Base-by-base conservation (phyloP, 2,888 invertebrate genomes). In the Boloria selene region DNA sequence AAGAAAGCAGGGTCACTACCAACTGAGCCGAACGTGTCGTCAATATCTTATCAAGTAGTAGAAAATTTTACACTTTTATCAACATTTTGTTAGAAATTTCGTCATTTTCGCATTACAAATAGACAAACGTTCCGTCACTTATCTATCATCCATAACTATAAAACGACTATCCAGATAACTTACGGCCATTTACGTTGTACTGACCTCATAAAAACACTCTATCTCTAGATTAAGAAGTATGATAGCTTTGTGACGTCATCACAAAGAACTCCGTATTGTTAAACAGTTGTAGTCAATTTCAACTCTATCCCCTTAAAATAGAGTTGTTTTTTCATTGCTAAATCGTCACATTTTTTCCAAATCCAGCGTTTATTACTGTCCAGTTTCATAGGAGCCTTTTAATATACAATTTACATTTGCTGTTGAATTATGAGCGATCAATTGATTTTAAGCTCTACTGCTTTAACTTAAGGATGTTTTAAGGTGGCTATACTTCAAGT, bases 211-310 rank as follows among this genome's bases (percentile, higher is more conserved):
- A 81, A 80, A 80, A 75, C 72, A 74, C 71, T 55, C 67, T 68
- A 79, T 78, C 77, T 68, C 68, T 59, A 75, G 81, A 81, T 80
- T 81, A 78, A 80, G 80, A 79, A 70, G 76, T 77, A 77, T 76
- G 80, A 80, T 80, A 80, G 70, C 66, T 61, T 22, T 56, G 70
- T 79, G 79, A 80, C 79, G 81, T 78, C 79, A 79, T 65, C 53
- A 60, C 54, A 53, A 56, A 56, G 61, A 49, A 58, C 49, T 64
- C 64, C 65, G 65, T 50, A 53, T 47, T 26, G 49, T 22, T 14
- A 4, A 13, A 2, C 10, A 14, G 17, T 1, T 18, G 0, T 44
- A 53, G 38, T 4, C 59, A 26, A 68, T 66, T 69, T 69, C 26
- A 14, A 67, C 75, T 69, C 68, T 76, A 70, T 64, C 5, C 3